Evolutionary conservation across 2,113 vertebrate genomes (phyloP).

Genomic region (Sebastes schlegelii): DNA sequence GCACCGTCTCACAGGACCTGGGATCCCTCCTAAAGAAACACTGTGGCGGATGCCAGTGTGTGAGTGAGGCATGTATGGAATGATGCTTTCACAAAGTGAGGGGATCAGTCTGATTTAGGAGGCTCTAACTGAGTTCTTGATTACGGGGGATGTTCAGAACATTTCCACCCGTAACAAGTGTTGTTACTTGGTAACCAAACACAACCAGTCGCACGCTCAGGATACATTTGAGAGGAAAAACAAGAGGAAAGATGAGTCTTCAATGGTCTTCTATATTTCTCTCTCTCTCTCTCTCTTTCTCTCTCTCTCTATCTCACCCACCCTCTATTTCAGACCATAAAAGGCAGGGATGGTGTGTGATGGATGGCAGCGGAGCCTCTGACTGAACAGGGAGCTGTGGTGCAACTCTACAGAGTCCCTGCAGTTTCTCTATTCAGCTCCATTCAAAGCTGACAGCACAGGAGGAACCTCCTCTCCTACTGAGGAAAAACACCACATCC

Average conservation of each 20-base stretch:
- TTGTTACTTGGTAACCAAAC: conserved; percentile 70
- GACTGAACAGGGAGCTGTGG: conserved; percentile 45
- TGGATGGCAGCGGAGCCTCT: conserved; percentile 51
- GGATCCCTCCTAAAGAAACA: conserved; percentile 34
- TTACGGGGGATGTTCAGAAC: conserved; percentile 23
- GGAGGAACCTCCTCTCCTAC: conserved; percentile 54
- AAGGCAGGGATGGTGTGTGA: conserved; percentile 70
- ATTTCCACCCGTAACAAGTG: conserved; percentile 16
- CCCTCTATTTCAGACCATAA: conserved; percentile 64
- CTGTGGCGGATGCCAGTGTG: conserved; percentile 24
- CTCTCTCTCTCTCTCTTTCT: background rate
- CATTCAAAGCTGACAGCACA: conserved; percentile 61
- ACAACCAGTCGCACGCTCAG: background rate
- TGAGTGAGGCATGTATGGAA: conserved; percentile 51
- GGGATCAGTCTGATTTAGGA: conserved; percentile 40
- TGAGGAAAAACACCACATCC: conserved; percentile 57
- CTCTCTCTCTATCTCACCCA: conserved; percentile 24
- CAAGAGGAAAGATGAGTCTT: conserved; percentile 1
- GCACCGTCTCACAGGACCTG: conserved; percentile 29
- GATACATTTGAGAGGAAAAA: conserved; percentile 22
- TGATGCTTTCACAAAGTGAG: conserved; percentile 42
- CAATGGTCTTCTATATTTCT: background rate
- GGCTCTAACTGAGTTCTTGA: conserved; percentile 32
- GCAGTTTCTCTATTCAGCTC: conserved; percentile 68
- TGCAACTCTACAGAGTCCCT: conserved; percentile 55